These are phyloP conservation scores for Hipposideros larvatus DNA, from an alignment of 2,797 vertebrate genomes.

Conservation along the genomic window DNA sequence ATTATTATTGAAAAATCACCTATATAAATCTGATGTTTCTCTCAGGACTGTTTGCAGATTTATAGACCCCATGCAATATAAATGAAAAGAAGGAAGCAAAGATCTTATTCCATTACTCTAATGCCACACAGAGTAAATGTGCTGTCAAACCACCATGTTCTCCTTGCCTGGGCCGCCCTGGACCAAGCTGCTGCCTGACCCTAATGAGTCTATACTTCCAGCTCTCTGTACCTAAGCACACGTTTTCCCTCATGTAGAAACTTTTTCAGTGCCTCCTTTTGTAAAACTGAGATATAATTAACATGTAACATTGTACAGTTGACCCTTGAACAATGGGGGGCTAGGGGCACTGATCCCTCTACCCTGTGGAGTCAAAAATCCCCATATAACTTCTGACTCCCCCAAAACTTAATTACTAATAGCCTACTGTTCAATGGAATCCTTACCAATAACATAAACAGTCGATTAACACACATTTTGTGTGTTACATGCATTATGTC, in stretches of 20 bases:
- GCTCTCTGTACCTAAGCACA: neutral
- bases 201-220: neutral
- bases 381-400: no score
- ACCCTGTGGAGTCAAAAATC: no score
- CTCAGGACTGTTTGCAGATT: conserved; percentile 69
- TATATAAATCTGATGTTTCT: conserved; percentile 73
- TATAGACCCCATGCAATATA: conserved; percentile 69
- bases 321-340: neutral
- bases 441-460: no score
- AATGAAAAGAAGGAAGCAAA: conserved; percentile 60
- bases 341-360: no score
- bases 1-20: conserved; percentile 70
- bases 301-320: neutral
- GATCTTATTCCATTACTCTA: conserved; percentile 39
- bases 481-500: no score
- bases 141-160: neutral
- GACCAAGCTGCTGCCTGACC: neutral
- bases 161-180: neutral
- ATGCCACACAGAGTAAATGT: neutral
- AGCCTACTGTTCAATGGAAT: no score
- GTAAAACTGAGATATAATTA: neutral
- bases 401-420: no score
- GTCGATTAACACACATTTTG: no score
- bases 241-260: neutral
- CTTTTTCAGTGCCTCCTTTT: neutral